Conservation (phyloP, 2,797 vertebrate species). For the Poecilia wingei region DNA sequence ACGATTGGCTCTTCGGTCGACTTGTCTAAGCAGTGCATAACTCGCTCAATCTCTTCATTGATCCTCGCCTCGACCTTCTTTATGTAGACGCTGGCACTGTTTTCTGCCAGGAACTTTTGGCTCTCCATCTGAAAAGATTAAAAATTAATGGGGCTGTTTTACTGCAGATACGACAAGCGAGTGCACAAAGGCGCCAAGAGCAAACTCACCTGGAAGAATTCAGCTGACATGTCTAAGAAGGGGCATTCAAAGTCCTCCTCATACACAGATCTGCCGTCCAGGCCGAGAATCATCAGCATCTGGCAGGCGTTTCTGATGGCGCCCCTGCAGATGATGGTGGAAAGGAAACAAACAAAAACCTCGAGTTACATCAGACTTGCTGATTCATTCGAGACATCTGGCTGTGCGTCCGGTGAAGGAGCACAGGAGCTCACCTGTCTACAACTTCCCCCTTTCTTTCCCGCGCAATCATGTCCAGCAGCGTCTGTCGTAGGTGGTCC, state of each 20-base stretch:
- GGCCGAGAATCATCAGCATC: slow-evolving; percentile 98
- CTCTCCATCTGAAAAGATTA: slow-evolving; percentile 91
- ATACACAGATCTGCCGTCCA: slow-evolving; percentile 95
- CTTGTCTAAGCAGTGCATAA: slow-evolving; percentile 98
- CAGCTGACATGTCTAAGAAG: slow-evolving; percentile 98
- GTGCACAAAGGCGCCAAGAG: not conserved
- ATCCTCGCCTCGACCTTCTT: slow-evolving; percentile 98
- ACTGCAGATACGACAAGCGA: not conserved
- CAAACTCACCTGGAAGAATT: slow-evolving; percentile 94
- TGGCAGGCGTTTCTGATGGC: slow-evolving; percentile 97
- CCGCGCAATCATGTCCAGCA: slow-evolving; percentile 96
- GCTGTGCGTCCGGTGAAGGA: not conserved
- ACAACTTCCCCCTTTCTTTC: slow-evolving; percentile 97
- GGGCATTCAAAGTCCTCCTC: slow-evolving; percentile 98
- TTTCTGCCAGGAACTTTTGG: slow-evolving; percentile 97
- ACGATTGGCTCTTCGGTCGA: slow-evolving; percentile 97
- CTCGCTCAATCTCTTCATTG: slow-evolving; percentile 98
- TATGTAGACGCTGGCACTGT: slow-evolving; percentile 98
- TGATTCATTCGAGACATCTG: not conserved
- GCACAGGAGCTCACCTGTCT: slow-evolving; percentile 85
- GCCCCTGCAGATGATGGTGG: slow-evolving; percentile 80
- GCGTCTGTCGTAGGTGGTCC: slow-evolving; percentile 93
- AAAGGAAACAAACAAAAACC: not conserved
- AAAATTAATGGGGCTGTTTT: slow-evolving; percentile 3
- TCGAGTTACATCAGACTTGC: not conserved